Evolutionary conservation across 1,140 invertebrate species (phyloP), one percentile per base, ranked within the genome.

Genomic region (Parasteatoda tepidariorum): DNA sequence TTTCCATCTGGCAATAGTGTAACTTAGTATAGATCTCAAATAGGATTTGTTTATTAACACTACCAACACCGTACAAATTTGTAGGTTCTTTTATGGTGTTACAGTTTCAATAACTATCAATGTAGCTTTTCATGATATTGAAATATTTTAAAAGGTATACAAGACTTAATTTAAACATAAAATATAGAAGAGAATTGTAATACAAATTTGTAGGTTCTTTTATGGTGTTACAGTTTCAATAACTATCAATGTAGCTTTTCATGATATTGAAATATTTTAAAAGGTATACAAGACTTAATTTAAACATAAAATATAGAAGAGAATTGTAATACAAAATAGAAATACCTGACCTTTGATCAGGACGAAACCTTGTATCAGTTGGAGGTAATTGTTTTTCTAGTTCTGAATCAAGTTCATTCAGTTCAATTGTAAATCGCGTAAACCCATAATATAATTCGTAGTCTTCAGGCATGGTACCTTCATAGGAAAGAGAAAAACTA

Each of bases 381-480:
- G 91, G 91, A 1, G 94, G 94, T 83, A 95, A 88, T 68, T 91
- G 85, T 28, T 92, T 91, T 3, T 90, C 88, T 85, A 91, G 88
- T 79, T 94, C 92, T 3, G 91, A 90, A 85, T 93, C 92, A 28
- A 95, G 86, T 88, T 96, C 95, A 89, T 96, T 96, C 26, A 96
- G 89, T 89, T 96, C 94, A 88, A 95, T 94, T 4, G 95, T 94
- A 90, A 96, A 95, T 74, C 93, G 89, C 6, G 94, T 95, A 89
- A 96, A 96, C 1, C 95, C 95, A 89, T 96, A 96, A 89, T 95
- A 96, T 48, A 93, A 86, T 87, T 95, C 93, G 89, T 93, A 92
- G 85, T 96, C 93, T 71, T 94, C 93, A 1, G 95, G 94, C 92
- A 96, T 93, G 6, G 93, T 92, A 62, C 93, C 93, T 93, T 86